Conservation (phyloP, 2,113 vertebrate species). For the Turdus rufiventris region DNA sequence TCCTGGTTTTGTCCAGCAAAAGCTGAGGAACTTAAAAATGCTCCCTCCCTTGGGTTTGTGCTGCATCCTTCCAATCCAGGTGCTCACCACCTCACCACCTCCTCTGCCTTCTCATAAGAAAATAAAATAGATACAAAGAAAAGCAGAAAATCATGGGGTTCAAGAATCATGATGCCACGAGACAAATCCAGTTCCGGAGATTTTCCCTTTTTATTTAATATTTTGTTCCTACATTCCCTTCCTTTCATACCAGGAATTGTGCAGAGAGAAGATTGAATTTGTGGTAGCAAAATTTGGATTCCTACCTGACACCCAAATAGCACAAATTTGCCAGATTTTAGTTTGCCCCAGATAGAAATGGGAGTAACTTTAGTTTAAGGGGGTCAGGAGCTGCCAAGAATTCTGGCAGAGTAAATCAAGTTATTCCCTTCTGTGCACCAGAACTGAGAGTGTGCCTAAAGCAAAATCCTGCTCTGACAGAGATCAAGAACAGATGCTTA, state of each 20-base stretch:
- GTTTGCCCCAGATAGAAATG: neutral
- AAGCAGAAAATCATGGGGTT: neutral
- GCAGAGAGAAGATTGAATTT: neutral
- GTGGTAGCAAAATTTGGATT: neutral
- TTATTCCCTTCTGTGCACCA: neutral
- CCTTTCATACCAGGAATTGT: neutral
- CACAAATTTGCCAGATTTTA: neutral
- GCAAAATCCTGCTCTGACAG: neutral
- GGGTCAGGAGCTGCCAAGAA: neutral
- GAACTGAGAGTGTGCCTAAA: neutral
- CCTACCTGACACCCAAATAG: neutral
- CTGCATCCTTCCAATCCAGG: neutral
- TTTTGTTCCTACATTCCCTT: neutral
- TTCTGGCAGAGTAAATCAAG: neutral
- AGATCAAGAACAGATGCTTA: neutral
- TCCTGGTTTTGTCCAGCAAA: neutral
- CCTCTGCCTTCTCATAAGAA: neutral
- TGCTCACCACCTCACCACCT: neutral
- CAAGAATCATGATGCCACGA: neutral
- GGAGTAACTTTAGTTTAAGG: neutral
- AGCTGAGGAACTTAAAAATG: neutral
- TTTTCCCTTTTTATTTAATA: neutral
- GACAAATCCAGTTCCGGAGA: neutral
- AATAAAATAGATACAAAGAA: neutral
- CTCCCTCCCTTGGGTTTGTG: fast-evolving